Evolutionary conservation across 2,113 vertebrate species (phyloP).

Genomic region (Calypte anna): DNA sequence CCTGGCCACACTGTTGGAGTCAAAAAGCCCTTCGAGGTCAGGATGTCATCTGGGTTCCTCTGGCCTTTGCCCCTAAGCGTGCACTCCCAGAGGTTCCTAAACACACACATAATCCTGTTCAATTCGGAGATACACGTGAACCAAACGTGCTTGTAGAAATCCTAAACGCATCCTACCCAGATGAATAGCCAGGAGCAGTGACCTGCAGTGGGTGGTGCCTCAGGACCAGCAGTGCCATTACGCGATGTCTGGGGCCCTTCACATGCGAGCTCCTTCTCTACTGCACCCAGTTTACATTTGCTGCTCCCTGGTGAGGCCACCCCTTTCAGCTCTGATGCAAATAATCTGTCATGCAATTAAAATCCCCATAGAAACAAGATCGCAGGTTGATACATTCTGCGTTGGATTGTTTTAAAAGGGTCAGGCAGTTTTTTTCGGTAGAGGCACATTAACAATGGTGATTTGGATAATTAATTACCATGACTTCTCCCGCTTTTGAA

Average conservation of each 20-base stretch:
- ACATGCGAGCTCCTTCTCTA: fast-evolving
- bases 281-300: fast-evolving
- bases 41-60: background rate
- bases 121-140: background rate
- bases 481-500: background rate
- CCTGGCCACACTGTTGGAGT: background rate
- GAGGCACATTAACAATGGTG: background rate
- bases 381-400: fast-evolving
- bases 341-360: background rate
- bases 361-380: background rate
- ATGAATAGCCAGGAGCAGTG: background rate
- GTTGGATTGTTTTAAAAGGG: background rate
- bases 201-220: no score
- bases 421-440: background rate
- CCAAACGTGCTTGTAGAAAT: fast-evolving
- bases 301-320: background rate
- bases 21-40: background rate
- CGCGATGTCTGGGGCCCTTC: fast-evolving
- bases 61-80: background rate
- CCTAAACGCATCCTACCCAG: background rate
- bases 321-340: background rate
- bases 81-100: background rate
- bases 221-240: background rate
- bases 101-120: background rate
- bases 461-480: background rate